Evolutionary conservation across 2,888 invertebrate species (phyloP).

Genomic region (Sicus ferrugineus): DNA sequence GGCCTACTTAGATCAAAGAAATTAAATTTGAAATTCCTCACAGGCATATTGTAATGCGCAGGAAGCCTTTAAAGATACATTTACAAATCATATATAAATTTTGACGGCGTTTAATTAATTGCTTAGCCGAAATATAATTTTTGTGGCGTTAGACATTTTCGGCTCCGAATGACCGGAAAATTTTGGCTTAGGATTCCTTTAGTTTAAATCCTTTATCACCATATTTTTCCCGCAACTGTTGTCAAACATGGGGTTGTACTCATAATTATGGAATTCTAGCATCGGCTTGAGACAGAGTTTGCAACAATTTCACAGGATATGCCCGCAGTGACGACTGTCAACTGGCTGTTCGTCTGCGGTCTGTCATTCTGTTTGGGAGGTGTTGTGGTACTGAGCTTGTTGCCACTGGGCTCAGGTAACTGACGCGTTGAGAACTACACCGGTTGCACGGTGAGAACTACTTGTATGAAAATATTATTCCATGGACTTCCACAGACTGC

Average conservation of each 20-base stretch:
- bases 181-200: too few species aligned
- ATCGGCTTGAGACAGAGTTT: background rate
- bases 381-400: slow-evolving; percentile 56
- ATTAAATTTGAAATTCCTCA: too few species aligned
- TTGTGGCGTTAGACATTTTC: too few species aligned
- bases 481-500: slow-evolving; percentile 45
- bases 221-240: background rate
- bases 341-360: slow-evolving; percentile 59
- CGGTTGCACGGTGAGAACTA: slow-evolving; percentile 5
- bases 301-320: slow-evolving; percentile 36
- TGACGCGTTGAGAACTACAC: slow-evolving; percentile 31
- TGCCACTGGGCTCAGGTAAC: slow-evolving; percentile 58
- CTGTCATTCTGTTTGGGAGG: slow-evolving; percentile 57
- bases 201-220: background rate
- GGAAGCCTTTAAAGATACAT: too few species aligned
- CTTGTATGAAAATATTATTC: background rate
- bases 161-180: too few species aligned
- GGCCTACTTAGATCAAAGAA: too few species aligned
- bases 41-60: too few species aligned
- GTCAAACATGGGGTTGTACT: too few species aligned
- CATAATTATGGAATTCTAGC: background rate
- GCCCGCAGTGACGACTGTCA: slow-evolving; percentile 53
- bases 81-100: too few species aligned
- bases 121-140: too few species aligned
- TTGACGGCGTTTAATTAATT: too few species aligned